Conservation (phyloP, 1,140 invertebrate species). For the Drosophila tristis region DNA sequence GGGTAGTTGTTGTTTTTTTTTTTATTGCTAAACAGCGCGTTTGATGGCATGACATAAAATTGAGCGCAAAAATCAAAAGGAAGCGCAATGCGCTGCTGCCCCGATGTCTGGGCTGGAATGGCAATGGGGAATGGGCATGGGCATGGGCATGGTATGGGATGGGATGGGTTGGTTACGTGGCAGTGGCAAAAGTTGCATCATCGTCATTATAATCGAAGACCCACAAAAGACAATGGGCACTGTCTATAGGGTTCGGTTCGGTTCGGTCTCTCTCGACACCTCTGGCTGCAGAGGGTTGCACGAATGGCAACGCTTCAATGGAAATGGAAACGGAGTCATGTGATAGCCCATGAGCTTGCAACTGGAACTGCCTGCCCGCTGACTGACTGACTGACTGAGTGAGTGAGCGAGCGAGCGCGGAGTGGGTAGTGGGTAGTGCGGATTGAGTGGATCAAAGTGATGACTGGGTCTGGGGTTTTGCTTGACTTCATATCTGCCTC, state of each 20-base stretch:
- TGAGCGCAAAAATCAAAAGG: conserved; percentile 36
- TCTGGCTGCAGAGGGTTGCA: conserved; percentile 43
- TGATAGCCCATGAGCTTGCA: conserved; percentile 68
- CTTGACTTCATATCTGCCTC: conserved; percentile 59
- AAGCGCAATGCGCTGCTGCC: conserved; percentile 38
- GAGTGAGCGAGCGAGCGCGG: conserved; percentile 27
- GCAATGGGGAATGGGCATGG: conserved; percentile 23
- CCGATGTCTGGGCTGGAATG: conserved; percentile 49
- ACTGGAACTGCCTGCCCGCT: conserved; percentile 45
- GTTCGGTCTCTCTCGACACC: conserved; percentile 34
- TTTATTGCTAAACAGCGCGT: conserved; percentile 15
- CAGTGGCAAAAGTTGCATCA: conserved; percentile 59
- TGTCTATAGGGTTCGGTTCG: conserved; percentile 25
- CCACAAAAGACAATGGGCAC: conserved; percentile 65
- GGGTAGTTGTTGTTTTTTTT: not conserved
- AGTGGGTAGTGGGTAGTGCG: conserved; percentile 34
- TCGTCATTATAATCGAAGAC: conserved; percentile 79
- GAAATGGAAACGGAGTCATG: conserved; percentile 48
- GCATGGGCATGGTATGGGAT: not conserved
- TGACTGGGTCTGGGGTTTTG: conserved; percentile 65
- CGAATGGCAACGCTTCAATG: conserved; percentile 72
- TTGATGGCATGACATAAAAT: conserved; percentile 29
- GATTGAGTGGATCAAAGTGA: conserved; percentile 38
- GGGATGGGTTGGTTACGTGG: conserved; percentile 45
- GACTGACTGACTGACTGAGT: conserved; percentile 37